A percentile compares a stretch with the other conserved stretches of the same genome.
These are phyloP conservation scores for Nephrotoma flavescens DNA, from an alignment of 2,888 invertebrate genomes.

Conservation along the genomic window DNA sequence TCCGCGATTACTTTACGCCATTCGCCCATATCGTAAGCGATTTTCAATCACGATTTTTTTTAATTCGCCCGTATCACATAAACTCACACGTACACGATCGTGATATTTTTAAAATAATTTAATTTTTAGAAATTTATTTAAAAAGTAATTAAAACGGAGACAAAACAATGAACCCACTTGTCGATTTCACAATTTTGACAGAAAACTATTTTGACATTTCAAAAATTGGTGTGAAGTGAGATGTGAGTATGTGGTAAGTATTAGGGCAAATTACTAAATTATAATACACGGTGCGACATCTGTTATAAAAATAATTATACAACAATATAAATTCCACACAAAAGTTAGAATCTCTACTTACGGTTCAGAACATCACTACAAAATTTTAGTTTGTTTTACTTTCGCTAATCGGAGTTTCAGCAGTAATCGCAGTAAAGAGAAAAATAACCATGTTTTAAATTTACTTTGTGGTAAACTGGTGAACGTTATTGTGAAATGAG, in stretches of 20 bases:
- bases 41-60: slow-evolving; percentile 9
- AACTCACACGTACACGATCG: not conserved
- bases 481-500: too few species aligned
- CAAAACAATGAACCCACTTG: not conserved
- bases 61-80: not conserved
- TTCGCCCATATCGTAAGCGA: slow-evolving; percentile 29
- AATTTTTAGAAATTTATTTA: not conserved
- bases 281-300: not conserved
- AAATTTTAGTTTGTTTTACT: not conserved
- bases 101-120: not conserved
- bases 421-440: not conserved
- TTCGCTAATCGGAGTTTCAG: not conserved
- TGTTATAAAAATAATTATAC: not conserved
- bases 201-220: slow-evolving; percentile 1
- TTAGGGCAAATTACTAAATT: not conserved
- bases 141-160: not conserved
- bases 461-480: too few species aligned
- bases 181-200: slow-evolving; percentile 1
- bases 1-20: slow-evolving; percentile 59
- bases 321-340: not conserved
- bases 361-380: too few species aligned
- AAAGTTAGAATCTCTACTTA: not conserved
- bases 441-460: not conserved
- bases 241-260: not conserved
- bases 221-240: not conserved